phyloP scores from a whole-genome alignment of 2,113 vertebrate genomes.

The Eptesicus fuscus region DNA sequence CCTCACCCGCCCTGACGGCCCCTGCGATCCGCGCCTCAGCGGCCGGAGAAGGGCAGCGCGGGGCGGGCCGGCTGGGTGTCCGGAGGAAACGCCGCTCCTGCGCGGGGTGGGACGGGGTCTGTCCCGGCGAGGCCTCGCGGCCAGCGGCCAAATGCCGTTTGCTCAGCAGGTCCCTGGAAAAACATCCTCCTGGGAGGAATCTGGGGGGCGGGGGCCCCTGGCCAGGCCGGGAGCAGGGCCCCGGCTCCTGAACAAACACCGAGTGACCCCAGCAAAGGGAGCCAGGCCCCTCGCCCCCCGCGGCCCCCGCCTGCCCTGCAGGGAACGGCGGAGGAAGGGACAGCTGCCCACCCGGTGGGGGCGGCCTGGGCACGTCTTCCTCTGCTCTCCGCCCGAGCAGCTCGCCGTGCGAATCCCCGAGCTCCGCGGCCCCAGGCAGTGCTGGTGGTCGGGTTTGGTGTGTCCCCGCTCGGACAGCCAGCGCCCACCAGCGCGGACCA shows the following conservation, averaged over 20 bases:
- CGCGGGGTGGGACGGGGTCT: neutral
- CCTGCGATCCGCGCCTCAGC: fast-evolving
- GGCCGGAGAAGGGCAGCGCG: neutral
- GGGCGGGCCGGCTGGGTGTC: neutral
- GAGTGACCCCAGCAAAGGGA: fast-evolving
- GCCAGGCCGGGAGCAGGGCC: neutral
- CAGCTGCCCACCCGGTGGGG: neutral
- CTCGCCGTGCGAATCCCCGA: fast-evolving
- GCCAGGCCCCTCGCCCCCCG: neutral
- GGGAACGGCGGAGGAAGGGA: fast-evolving
- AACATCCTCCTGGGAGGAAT: constrained; percentile 12
- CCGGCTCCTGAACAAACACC: neutral
- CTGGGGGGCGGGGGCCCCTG: neutral
- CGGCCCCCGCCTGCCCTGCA: fast-evolving
- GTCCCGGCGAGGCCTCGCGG: neutral
- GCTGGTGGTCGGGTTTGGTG: no score
- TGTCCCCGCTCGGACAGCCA: no score
- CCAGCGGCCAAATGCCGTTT: neutral
- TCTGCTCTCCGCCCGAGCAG: no score
- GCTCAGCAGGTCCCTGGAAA: neutral
- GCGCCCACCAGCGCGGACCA: no score
- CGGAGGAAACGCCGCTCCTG: neutral
- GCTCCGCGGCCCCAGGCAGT: neutral
- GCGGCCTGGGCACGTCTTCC: neutral
- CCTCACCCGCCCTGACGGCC: neutral